These are phyloP conservation scores for Oriolus oriolus DNA, from an alignment of 2,113 vertebrate genomes.

Conservation along the genomic window DNA sequence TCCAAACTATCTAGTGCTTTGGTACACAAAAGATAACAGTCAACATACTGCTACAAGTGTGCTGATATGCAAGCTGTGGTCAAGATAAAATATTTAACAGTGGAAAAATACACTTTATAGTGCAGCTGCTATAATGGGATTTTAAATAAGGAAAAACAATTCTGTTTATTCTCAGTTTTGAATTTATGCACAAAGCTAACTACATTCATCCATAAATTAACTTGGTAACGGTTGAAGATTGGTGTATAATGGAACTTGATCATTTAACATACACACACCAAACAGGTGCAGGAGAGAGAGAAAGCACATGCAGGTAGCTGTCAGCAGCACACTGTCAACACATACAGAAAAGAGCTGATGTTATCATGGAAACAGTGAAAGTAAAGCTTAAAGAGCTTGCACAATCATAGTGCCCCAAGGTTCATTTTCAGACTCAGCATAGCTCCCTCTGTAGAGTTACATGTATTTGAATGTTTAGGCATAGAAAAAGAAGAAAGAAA, in stretches of 20 bases:
- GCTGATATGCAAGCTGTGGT: constrained; percentile 59
- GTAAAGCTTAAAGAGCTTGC: not conserved
- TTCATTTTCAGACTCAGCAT: not conserved
- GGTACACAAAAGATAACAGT: constrained; percentile 67
- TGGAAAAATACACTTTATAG: constrained; percentile 36
- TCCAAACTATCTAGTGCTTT: constrained; percentile 49
- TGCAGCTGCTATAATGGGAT: constrained; percentile 13
- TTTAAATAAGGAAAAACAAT: constrained; percentile 46
- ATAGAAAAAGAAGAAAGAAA: not conserved
- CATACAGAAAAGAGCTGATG: not conserved
- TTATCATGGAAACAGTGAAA: not conserved
- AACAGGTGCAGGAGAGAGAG: not conserved
- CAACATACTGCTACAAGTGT: constrained; percentile 60
- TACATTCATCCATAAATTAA: not conserved
- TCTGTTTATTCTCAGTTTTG: not conserved
- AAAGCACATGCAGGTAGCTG: not conserved
- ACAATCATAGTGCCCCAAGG: not conserved
- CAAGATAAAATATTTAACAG: constrained; percentile 66
- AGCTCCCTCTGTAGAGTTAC: not conserved
- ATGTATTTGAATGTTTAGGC: not conserved
- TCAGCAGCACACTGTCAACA: not conserved
- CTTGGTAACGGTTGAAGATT: not conserved
- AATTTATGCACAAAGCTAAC: not conserved
- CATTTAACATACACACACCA: not conserved
- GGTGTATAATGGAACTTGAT: not conserved